Conservation (phyloP, 2,888 invertebrate species). For the Gasteruption jaculator region DNA sequence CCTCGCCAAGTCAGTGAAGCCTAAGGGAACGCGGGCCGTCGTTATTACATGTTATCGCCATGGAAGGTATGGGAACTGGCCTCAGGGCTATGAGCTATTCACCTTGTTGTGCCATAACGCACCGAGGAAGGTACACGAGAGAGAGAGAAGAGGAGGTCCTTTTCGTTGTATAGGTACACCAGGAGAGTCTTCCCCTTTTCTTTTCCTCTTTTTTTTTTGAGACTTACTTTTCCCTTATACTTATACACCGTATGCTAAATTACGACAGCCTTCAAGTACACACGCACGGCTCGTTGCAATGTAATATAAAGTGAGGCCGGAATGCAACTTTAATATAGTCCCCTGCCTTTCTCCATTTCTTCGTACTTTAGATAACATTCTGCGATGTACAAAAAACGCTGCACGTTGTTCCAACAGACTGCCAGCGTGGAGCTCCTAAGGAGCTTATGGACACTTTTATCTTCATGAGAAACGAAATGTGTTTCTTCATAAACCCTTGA, state of each 20-base stretch:
- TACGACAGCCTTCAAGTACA: constrained; percentile 27
- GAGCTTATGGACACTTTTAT: no score
- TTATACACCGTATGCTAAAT: constrained; percentile 31
- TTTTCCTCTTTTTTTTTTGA: constrained; percentile 3
- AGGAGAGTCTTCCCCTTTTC: constrained; percentile 4
- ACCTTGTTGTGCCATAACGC: constrained; percentile 40
- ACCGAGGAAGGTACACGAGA: constrained; percentile 31
- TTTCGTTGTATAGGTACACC: no score
- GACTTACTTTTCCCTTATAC: not conserved
- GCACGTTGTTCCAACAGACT: no score
- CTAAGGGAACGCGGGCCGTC: constrained; percentile 44
- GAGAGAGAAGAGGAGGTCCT: constrained; percentile 19
- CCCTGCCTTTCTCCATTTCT: constrained; percentile 21
- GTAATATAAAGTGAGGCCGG: constrained; percentile 2
- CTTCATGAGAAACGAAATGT: no score
- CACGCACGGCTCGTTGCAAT: constrained; percentile 21
- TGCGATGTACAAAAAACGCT: no score
- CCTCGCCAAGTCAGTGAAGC: constrained; percentile 40
- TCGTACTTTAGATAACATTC: no score
- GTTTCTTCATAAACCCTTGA: no score
- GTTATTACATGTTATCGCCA: constrained; percentile 50
- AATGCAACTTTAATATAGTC: constrained; percentile 7
- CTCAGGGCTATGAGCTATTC: constrained; percentile 27
- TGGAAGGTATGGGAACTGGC: constrained; percentile 48
- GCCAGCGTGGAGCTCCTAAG: no score